phyloP scores from a whole-genome alignment of 2,797 vertebrate species.

The Eulemur albifrons region DNA sequence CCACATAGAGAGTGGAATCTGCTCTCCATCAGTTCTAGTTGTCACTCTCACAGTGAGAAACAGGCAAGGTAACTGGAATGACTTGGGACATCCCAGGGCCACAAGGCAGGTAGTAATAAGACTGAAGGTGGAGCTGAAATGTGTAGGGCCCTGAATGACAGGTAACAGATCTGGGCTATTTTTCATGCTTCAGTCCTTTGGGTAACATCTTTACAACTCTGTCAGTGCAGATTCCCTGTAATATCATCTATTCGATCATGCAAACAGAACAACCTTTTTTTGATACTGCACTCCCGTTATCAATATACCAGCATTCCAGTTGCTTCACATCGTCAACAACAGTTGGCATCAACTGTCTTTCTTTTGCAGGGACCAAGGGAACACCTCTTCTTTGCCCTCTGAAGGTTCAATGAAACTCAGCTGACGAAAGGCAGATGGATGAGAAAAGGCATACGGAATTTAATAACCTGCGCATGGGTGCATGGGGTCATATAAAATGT shows the following conservation, averaged over 20 bases:
- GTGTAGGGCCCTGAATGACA: background rate
- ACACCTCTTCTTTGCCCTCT: background rate
- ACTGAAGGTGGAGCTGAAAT: background rate
- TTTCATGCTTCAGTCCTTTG: background rate
- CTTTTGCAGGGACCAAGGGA: background rate
- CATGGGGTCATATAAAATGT: background rate
- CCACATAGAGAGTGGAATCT: background rate
- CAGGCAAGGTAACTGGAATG: background rate
- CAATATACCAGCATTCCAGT: background rate
- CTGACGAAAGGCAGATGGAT: background rate
- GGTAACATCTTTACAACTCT: background rate
- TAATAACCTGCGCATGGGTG: rapidly evolving
- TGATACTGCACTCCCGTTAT: background rate
- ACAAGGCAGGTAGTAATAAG: background rate
- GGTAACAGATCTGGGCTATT: background rate
- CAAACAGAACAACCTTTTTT: background rate
- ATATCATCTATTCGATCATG: background rate
- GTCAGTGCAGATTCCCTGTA: background rate
- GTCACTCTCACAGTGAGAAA: background rate
- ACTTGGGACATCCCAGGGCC: background rate
- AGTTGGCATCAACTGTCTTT: background rate
- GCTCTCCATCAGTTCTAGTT: background rate
- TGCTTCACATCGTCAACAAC: background rate
- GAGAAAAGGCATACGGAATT: background rate
- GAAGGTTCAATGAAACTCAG: background rate